These are phyloP conservation scores for Phylloscopus whistleri DNA, from an alignment of 2,113 vertebrate species.

Conservation along the genomic window DNA sequence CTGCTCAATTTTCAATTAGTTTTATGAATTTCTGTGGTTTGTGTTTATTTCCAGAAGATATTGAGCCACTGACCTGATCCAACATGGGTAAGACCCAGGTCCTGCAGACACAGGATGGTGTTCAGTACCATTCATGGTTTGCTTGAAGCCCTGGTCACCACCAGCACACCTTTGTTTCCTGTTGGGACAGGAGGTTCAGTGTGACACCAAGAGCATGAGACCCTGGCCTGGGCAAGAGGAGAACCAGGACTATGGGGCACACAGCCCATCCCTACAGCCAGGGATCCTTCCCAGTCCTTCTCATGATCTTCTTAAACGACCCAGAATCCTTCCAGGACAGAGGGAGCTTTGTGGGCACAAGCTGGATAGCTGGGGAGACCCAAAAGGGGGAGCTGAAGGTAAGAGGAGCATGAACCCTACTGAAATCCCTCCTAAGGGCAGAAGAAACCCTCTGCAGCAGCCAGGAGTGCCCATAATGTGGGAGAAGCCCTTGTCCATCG, in stretches of 20 bases:
- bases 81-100: background rate
- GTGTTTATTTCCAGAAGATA: background rate
- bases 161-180: background rate
- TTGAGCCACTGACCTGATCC: background rate
- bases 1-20: background rate
- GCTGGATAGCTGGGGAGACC: background rate
- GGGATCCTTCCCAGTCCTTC: background rate
- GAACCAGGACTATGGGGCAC: background rate
- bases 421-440: background rate
- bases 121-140: background rate
- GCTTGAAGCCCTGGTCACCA: background rate
- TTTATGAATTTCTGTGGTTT: background rate
- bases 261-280: background rate
- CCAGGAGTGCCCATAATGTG: background rate
- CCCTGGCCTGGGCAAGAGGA: background rate
- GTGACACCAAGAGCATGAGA: background rate
- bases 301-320: background rate
- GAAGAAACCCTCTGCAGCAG: background rate
- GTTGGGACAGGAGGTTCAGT: background rate
- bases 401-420: background rate
- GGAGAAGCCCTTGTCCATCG: background rate
- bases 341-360: background rate
- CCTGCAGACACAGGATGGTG: background rate
- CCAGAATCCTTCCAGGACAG: background rate
- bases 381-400: background rate